phyloP scores from a whole-genome alignment of 2,888 invertebrate species.

The Antheraea assamensis region DNA sequence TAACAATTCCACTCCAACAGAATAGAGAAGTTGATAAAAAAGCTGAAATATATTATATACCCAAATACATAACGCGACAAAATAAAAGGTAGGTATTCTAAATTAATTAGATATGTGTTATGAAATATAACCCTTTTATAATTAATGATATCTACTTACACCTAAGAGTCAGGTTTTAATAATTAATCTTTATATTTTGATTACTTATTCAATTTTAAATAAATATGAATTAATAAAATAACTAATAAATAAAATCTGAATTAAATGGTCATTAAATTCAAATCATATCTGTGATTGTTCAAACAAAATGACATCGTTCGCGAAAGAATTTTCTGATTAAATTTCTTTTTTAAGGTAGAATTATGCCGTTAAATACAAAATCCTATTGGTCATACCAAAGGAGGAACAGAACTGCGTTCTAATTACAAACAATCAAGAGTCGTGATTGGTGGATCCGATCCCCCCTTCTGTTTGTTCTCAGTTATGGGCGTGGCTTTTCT shows the following conservation, averaged over 20 bases:
- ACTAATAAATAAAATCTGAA: not conserved
- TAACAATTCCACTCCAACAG: too few relatives aligned
- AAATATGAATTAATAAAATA: not conserved
- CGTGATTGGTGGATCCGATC: constrained; percentile 70
- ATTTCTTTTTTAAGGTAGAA: constrained; percentile 57
- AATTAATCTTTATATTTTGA: too few relatives aligned
- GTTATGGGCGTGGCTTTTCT: constrained; percentile 72
- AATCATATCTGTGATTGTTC: constrained; percentile 27
- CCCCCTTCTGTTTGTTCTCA: constrained; percentile 80
- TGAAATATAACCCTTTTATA: too few relatives aligned
- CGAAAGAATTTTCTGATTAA: constrained; percentile 61
- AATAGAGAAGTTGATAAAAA: not conserved
- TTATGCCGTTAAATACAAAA: constrained; percentile 68
- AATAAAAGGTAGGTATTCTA: not conserved
- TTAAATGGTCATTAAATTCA: not conserved
- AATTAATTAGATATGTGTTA: too few relatives aligned
- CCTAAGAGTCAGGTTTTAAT: too few relatives aligned
- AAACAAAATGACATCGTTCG: constrained; percentile 55
- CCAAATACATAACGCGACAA: not conserved
- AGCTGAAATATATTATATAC: not conserved
- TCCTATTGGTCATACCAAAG: constrained; percentile 76
- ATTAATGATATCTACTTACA: not conserved
- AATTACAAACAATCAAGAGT: constrained; percentile 82
- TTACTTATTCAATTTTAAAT: not conserved
- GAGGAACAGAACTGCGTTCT: constrained; percentile 76